A percentile compares a stretch with the other conserved stretches of the same genome.
Conservation (phyloP, 2,113 vertebrate genomes). For the Atractosteus spatula region DNA sequence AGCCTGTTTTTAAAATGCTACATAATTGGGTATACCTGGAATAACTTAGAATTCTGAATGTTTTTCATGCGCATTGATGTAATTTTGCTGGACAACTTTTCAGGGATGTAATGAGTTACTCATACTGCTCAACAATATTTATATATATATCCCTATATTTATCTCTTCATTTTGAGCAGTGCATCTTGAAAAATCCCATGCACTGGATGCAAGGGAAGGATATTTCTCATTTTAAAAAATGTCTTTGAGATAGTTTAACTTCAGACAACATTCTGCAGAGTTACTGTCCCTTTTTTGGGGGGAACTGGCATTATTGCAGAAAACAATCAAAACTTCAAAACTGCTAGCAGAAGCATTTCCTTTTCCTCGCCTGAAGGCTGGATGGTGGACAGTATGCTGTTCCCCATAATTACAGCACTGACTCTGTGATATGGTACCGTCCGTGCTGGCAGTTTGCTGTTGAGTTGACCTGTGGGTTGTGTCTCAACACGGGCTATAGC, state of each 20-base stretch:
- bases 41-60: neutral
- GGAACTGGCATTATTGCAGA: no score
- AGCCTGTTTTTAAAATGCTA: neutral
- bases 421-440: neutral
- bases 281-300: no score
- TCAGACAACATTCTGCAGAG: no score
- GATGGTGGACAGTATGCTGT: neutral
- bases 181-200: neutral
- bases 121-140: neutral
- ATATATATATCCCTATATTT: neutral
- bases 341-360: neutral
- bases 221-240: neutral
- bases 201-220: neutral
- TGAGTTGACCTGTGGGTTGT: no score
- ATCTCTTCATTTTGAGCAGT: neutral
- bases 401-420: neutral
- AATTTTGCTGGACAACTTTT: neutral
- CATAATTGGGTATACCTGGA: conserved; percentile 7
- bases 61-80: neutral
- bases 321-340: neutral
- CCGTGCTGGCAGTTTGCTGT: no score
- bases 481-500: no score
- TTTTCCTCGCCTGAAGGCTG: neutral
- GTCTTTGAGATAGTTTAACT: neutral
- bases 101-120: neutral